Conservation (phyloP, 2,888 invertebrate genomes). For the Torymus aiolomorphi region DNA sequence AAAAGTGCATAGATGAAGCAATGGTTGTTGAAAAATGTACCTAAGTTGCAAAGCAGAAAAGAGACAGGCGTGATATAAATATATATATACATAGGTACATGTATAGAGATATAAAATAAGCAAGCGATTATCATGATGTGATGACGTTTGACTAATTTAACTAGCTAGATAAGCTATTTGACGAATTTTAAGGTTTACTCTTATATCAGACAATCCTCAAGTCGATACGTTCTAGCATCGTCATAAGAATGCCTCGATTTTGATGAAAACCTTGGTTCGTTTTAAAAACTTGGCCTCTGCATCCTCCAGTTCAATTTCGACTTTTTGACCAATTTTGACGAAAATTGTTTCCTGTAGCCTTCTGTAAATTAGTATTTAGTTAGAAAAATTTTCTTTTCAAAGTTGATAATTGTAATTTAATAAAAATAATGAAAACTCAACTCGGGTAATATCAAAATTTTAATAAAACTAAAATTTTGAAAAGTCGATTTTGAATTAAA, state of each 20-base stretch:
- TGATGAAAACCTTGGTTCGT: conserved; percentile 52
- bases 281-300: conserved; percentile 45
- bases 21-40: conserved; percentile 72
- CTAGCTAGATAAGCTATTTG: conserved; percentile 67
- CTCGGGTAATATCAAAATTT: conserved; percentile 22
- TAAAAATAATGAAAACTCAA: conserved; percentile 31
- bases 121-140: conserved; percentile 70
- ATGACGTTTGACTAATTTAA: conserved; percentile 68
- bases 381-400: conserved; percentile 8
- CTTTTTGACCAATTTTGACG: conserved; percentile 34
- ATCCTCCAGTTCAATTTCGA: conserved; percentile 51
- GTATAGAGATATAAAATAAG: conserved; percentile 66
- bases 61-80: conserved; percentile 73
- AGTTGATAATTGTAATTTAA: conserved; percentile 13
- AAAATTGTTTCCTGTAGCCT: no score
- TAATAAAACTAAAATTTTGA: conserved; percentile 41
- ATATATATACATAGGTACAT: conserved; percentile 64
- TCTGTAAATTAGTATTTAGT: no score
- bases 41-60: conserved; percentile 72
- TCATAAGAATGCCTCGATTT: conserved; percentile 55
- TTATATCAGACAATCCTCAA: conserved; percentile 56
- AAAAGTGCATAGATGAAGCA: conserved; percentile 58
- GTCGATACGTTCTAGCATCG: conserved; percentile 59
- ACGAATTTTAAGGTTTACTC: conserved; percentile 53
- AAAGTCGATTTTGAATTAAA: conserved; percentile 51